These are phyloP conservation scores for Macaca nemestrina DNA, from an alignment of 2,113 vertebrate species.

Conservation along the genomic window DNA sequence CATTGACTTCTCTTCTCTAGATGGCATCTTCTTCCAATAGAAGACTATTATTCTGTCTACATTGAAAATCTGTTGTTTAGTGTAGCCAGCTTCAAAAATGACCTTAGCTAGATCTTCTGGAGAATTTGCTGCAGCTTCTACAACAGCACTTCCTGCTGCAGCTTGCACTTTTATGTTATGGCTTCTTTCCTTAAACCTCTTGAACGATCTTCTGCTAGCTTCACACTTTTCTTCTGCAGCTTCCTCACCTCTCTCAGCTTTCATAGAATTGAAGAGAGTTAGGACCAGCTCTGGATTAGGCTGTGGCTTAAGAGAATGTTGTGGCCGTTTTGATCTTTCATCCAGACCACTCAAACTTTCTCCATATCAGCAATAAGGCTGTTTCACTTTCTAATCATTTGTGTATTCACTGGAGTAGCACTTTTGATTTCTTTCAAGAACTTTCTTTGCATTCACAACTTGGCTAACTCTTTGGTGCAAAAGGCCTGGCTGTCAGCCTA, in stretches of 20 bases:
- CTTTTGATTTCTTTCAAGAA: background rate
- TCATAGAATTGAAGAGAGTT: background rate
- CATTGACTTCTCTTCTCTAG: background rate
- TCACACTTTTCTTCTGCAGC: background rate
- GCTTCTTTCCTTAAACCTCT: background rate
- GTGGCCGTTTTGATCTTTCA: background rate
- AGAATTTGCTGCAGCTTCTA: background rate
- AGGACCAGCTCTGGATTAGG: background rate
- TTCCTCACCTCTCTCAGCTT: background rate
- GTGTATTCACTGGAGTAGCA: background rate
- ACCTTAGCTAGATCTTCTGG: background rate
- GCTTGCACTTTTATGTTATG: background rate
- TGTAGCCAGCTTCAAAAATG: background rate
- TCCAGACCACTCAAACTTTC: background rate
- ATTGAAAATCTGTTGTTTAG: background rate
- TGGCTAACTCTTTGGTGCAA: background rate
- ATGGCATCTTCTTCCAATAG: background rate
- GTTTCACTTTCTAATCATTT: background rate
- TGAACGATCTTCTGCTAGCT: background rate
- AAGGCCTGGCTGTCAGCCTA: background rate
- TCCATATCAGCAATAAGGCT: background rate
- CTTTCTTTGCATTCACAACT: background rate
- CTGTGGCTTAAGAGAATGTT: background rate
- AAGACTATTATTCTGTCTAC: background rate
- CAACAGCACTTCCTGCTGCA: background rate